Conservation (phyloP, 2,888 invertebrate species). For the Litoditis marina region DNA sequence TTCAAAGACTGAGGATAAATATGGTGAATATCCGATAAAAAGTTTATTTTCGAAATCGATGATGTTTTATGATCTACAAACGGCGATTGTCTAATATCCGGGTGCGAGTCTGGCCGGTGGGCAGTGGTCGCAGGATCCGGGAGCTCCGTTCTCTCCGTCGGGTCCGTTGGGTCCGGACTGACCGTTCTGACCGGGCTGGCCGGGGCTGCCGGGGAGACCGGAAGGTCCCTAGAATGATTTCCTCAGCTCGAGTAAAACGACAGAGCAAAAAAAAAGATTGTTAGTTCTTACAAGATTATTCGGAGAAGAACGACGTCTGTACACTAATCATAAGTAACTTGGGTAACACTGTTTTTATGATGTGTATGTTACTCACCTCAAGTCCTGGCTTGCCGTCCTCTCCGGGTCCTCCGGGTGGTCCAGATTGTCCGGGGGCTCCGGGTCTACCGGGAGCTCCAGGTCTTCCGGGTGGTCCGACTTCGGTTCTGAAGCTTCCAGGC, state of each 20-base stretch:
- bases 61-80: too few relatives aligned
- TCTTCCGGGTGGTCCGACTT: constrained; percentile 54
- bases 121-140: constrained; percentile 60
- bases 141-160: constrained; percentile 50
- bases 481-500: constrained; percentile 56
- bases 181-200: constrained; percentile 49
- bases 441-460: constrained; percentile 55
- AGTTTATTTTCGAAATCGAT: too few relatives aligned
- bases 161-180: constrained; percentile 32
- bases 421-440: constrained; percentile 51
- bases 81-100: constrained; percentile 46
- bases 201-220: constrained; percentile 47
- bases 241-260: not conserved
- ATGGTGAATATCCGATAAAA: too few relatives aligned
- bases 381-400: constrained; percentile 50
- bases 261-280: too few relatives aligned
- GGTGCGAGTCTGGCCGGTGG: constrained; percentile 59
- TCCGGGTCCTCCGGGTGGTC: constrained; percentile 54
- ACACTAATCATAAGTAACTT: too few relatives aligned
- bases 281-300: too few relatives aligned
- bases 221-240: constrained; percentile 46
- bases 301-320: too few relatives aligned
- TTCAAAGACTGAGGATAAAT: too few relatives aligned
- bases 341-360: too few relatives aligned
- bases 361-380: too few relatives aligned